Percentiles rank a stretch among this genome's conserved stretches.
These are phyloP conservation scores for Chrysoperla carnea DNA, from an alignment of 1,140 invertebrate genomes.

Conservation along the genomic window DNA sequence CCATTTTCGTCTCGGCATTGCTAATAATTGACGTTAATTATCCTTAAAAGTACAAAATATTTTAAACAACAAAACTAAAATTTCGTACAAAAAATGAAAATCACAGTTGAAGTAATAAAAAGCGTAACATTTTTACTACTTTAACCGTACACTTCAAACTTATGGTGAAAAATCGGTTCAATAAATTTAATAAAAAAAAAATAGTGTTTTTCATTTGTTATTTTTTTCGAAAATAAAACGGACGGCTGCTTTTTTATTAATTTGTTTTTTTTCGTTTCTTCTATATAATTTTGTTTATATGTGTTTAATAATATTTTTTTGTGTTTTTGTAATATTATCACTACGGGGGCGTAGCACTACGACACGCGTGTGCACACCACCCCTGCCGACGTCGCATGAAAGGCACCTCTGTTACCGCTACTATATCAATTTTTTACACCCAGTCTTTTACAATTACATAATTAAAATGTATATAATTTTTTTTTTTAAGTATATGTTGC, in stretches of 20 bases:
- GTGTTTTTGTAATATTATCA: background rate
- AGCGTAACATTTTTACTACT: too few relatives aligned
- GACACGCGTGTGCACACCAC: background rate
- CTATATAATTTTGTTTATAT: background rate
- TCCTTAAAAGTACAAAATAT: too few relatives aligned
- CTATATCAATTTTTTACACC: background rate
- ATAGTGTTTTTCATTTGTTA: background rate
- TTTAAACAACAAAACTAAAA: too few relatives aligned
- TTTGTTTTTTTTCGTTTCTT: conserved; percentile 4
- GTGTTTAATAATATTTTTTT: background rate
- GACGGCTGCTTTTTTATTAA: conserved; percentile 7
- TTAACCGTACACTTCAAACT: too few relatives aligned
- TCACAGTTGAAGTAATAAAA: too few relatives aligned
- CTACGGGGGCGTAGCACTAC: background rate
- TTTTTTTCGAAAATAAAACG: conserved; percentile 4
- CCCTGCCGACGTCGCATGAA: conserved; percentile 9
- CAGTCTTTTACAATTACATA: background rate
- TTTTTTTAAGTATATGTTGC: background rate
- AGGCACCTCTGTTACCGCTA: conserved; percentile 13
- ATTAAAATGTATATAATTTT: background rate
- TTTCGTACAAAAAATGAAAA: too few relatives aligned
- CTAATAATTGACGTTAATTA: too few relatives aligned
- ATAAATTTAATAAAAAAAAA: too few relatives aligned
- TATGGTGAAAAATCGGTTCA: too few relatives aligned
- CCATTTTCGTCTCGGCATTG: too few relatives aligned